Evolutionary conservation across 2,113 vertebrate species (phyloP).

Genomic region (Nothocercus nigrocapillus): DNA sequence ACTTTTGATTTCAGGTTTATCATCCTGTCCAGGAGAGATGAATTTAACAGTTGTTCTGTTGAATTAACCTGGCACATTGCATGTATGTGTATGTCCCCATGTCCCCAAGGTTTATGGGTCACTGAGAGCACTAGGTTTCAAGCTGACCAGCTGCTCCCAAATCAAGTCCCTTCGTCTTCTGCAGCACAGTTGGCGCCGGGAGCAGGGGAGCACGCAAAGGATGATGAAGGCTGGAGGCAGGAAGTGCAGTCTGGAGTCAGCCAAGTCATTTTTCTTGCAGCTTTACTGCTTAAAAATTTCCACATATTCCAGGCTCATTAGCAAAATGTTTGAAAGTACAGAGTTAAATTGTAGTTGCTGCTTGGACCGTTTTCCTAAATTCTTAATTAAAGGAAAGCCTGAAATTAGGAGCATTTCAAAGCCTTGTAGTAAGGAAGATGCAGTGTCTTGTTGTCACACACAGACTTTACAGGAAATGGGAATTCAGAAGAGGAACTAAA

Average conservation of each 20-base stretch:
- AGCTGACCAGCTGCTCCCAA: neutral
- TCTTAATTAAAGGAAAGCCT: neutral
- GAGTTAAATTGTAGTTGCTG: neutral
- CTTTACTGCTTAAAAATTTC: neutral
- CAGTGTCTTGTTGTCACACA: neutral
- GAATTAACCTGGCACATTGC: neutral
- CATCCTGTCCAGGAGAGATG: neutral
- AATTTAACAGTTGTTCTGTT: neutral
- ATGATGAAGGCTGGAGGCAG: neutral
- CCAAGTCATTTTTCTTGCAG: neutral
- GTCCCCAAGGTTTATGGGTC: neutral
- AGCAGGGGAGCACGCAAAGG: neutral
- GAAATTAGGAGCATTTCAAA: neutral
- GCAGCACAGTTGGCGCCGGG: fast-evolving
- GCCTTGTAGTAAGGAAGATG: neutral
- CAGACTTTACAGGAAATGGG: neutral
- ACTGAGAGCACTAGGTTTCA: neutral
- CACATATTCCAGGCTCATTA: neutral
- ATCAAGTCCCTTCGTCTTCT: neutral
- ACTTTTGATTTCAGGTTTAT: neutral
- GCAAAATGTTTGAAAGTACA: neutral
- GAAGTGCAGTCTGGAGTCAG: neutral
- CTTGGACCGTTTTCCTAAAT: neutral
- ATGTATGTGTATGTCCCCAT: no score
- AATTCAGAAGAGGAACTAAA: neutral